phyloP scores from a whole-genome alignment of 1,140 invertebrate species.

The Rhyacophila brunnea region DNA sequence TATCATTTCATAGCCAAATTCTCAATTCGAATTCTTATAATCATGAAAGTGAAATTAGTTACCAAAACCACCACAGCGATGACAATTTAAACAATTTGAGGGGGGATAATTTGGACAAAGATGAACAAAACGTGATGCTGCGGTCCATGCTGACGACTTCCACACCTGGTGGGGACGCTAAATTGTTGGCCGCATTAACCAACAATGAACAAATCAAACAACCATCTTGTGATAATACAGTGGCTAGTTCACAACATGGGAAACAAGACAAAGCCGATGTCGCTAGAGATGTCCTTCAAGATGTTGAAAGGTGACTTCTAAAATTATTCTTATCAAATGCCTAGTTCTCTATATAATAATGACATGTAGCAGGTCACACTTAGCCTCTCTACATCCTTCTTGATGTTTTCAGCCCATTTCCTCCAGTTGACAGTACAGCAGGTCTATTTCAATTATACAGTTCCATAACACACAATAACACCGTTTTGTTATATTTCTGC shows the following conservation, averaged over 20 bases:
- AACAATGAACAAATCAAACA: constrained; percentile 7
- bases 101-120: constrained; percentile 7
- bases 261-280: constrained; percentile 41
- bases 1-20: neutral
- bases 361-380: too few species aligned
- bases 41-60: neutral
- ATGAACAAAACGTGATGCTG: constrained; percentile 31
- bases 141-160: constrained; percentile 31
- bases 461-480: too few species aligned
- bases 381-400: too few species aligned
- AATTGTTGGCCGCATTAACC: constrained; percentile 23
- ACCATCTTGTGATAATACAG: constrained; percentile 25
- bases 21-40: neutral
- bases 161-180: constrained; percentile 22
- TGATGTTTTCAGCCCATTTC: too few species aligned
- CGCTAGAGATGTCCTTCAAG: constrained; percentile 63
- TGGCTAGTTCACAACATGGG: neutral
- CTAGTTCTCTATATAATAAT: too few species aligned
- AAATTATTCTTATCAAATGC: neutral
- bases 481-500: too few species aligned
- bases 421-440: too few species aligned
- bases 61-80: neutral
- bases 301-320: constrained; percentile 57
- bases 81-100: constrained; percentile 1
- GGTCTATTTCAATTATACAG: too few species aligned